These are phyloP conservation scores for Psittacula derbiana DNA, from an alignment of 2,797 vertebrate species.

Conservation along the genomic window DNA sequence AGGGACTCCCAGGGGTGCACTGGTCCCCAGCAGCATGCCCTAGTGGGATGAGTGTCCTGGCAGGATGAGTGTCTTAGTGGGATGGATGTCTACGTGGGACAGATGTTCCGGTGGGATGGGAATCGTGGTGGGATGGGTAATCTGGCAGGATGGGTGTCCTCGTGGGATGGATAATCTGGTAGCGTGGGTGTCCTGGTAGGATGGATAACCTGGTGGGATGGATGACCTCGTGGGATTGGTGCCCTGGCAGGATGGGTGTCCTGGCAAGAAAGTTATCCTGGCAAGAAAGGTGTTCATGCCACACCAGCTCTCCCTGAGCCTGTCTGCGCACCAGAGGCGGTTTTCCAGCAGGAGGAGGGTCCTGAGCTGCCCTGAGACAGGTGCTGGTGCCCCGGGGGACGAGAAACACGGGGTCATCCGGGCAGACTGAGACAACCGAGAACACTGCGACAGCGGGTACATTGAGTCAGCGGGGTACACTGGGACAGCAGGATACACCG, in stretches of 20 bases:
- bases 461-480: not conserved
- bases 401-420: not conserved
- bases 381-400: not conserved
- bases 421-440: not conserved
- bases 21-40: not conserved
- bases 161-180: too few species aligned
- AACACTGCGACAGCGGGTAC: not conserved
- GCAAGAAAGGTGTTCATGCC: too few species aligned
- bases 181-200: too few species aligned
- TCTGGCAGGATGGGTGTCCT: too few species aligned
- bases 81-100: not conserved
- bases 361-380: not conserved
- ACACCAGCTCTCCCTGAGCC: not conserved
- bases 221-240: not conserved
- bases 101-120: not conserved
- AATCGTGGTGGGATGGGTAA: not conserved
- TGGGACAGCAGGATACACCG: not conserved
- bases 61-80: too few species aligned
- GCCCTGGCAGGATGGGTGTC: not conserved
- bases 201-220: not conserved
- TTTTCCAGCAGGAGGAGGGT: not conserved
- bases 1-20: not conserved
- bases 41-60: not conserved
- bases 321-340: not conserved
- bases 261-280: not conserved